Evolutionary conservation across 2,888 invertebrate species (phyloP).

Genomic region (Chrysolina haemoptera): DNA sequence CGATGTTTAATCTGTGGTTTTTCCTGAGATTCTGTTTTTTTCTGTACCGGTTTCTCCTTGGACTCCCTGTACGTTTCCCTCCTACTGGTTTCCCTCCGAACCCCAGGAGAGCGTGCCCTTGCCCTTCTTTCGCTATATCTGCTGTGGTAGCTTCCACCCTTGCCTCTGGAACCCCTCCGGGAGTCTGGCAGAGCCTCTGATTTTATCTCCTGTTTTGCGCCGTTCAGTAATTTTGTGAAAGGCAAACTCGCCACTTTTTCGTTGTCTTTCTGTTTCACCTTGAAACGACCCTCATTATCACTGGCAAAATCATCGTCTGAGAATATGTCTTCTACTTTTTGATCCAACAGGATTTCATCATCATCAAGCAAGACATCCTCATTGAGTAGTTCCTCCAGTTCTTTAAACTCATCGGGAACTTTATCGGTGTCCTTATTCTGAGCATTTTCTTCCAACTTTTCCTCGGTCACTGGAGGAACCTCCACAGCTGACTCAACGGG

Average conservation of each 20-base stretch:
- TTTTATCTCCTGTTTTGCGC: slow-evolving; percentile 48
- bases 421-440: slow-evolving; percentile 27
- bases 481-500: slow-evolving; percentile 34
- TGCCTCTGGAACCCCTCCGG: slow-evolving; percentile 19
- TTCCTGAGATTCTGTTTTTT: slow-evolving; percentile 37
- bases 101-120: slow-evolving; percentile 14
- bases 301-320: slow-evolving; percentile 67
- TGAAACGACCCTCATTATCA: slow-evolving; percentile 68
- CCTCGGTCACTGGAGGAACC: slow-evolving; percentile 21
- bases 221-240: slow-evolving; percentile 57
- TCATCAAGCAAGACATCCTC: slow-evolving; percentile 56
- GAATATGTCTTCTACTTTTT: slow-evolving; percentile 65
- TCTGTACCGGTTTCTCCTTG: slow-evolving; percentile 27
- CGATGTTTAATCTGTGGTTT: slow-evolving; percentile 39
- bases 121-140: slow-evolving; percentile 29
- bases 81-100: slow-evolving; percentile 14
- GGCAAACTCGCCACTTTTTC: slow-evolving; percentile 52
- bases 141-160: neutral
- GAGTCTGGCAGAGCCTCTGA: slow-evolving; percentile 42
- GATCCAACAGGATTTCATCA: slow-evolving; percentile 58
- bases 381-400: slow-evolving; percentile 49
- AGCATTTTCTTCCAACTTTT: slow-evolving; percentile 27
- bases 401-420: slow-evolving; percentile 52
- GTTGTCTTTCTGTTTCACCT: slow-evolving; percentile 53
- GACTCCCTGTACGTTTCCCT: slow-evolving; percentile 1